Evolutionary conservation across 2,797 vertebrate genomes (phyloP), one percentile per base, ranked within the genome.

Genomic region (Nyctalus aviator): DNA sequence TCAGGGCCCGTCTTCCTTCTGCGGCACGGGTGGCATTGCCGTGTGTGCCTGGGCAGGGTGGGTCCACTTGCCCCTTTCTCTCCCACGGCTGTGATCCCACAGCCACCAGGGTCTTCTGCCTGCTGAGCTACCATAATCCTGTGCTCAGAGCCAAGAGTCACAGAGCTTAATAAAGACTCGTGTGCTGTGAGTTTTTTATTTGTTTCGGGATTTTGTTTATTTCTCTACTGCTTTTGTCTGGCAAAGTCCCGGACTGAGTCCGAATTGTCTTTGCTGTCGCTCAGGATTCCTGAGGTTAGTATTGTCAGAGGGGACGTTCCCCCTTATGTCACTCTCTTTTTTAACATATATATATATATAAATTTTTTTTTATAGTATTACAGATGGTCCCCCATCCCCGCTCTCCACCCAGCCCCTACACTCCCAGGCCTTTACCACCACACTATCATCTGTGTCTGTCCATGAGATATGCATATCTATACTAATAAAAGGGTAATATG

Each of bases 11-110:
- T 27, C 62, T 75, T 73, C 66, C 59, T n/a, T 64, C 41, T 32
- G 12, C 35, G 50, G 20, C 37, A 3, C 5, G 55, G 9, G 23
- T 32, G 44, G 27, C 27, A 0, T 21, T 17, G 1, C 35, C 4
- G 25, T 18, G 30, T 48, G 15, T 14, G 6, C 68, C 32, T 20
- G 46, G 25, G 9, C 10, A 1, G 14, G 41, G 27, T 2, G 17
- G 27, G 23, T 21, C 30, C 35, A 8, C 1, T 5, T 7, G 17
- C 27, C 18, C 23, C 83, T 21, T 57, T 76, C 13, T 15, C 37
- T 66, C 25, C 64, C 35, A 5, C 11, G 32, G 5, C 6, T 0
- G 27, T 27, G 86, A n/a, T 46, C 53, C 64, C 53, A 27, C 53
- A 3, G 41, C 27, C 66, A 11, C 32, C 20, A 13, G 25, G 59